These are phyloP conservation scores for Bathynomus jamesi DNA, from an alignment of 1,140 invertebrate species.

Conservation along the genomic window DNA sequence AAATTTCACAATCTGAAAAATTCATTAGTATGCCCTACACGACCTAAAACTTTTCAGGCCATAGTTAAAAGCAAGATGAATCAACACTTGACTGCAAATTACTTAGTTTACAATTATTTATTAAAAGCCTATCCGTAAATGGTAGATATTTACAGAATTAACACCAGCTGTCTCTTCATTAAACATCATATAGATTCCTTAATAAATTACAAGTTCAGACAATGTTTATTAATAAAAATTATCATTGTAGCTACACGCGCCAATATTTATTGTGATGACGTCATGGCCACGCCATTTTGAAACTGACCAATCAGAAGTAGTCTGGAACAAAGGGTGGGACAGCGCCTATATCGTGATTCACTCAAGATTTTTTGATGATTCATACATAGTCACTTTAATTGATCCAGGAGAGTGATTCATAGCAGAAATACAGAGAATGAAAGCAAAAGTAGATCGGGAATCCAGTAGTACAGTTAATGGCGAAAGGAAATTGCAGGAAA, in stretches of 20 bases:
- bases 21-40: no score
- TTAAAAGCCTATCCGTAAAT: no score
- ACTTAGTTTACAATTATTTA: not conserved
- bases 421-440: not conserved
- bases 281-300: not conserved
- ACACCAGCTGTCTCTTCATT: no score
- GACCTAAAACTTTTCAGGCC: no score
- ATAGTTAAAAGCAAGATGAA: no score
- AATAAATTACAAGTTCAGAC: not conserved
- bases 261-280: not conserved
- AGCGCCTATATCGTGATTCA: not conserved
- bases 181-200: no score
- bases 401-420: not conserved
- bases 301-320: not conserved
- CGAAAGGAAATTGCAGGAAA: no score
- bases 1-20: no score
- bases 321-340: not conserved
- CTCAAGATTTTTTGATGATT: not conserved
- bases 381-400: not conserved
- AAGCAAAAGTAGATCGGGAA: no score
- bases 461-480: no score
- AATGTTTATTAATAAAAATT: not conserved
- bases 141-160: no score
- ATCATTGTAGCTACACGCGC: not conserved
- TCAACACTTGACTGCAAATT: not conserved